Evolutionary conservation across 2,113 vertebrate species (phyloP).

Genomic region (Cyprinodon variegatus): DNA sequence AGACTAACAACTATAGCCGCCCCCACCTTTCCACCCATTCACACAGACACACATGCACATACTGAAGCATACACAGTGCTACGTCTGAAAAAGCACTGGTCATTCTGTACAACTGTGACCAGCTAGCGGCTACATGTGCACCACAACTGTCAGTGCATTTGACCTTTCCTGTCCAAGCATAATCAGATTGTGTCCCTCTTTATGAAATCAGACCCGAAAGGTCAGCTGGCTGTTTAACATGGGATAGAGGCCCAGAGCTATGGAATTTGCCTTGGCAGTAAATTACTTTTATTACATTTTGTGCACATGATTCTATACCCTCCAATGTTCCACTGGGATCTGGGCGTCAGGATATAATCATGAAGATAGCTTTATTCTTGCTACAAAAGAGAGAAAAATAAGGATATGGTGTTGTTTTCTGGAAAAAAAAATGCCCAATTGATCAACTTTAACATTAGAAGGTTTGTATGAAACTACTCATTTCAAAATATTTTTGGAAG

Average conservation of each 20-base stretch:
- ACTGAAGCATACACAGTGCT: conserved; percentile 19
- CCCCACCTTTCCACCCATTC: conserved; percentile 35
- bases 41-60: conserved; percentile 23
- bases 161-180: conserved; percentile 94
- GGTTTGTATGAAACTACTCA: neutral
- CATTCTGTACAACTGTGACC: conserved; percentile 59
- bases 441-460: neutral
- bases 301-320: conserved; percentile 64
- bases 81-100: conserved; percentile 21
- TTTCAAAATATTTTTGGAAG: neutral
- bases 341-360: conserved; percentile 53
- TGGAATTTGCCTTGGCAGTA: conserved; percentile 95
- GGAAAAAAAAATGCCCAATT: neutral
- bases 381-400: neutral
- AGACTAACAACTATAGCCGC: conserved; percentile 75
- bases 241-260: conserved; percentile 88
- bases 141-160: conserved; percentile 90
- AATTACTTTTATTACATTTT: conserved; percentile 97
- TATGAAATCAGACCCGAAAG: conserved; percentile 97
- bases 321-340: conserved; percentile 51
- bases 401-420: neutral
- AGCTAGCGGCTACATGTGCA: conserved; percentile 83
- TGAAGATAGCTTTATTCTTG: conserved; percentile 38
- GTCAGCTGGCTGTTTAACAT: conserved; percentile 94
- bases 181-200: conserved; percentile 95